Conservation (phyloP, 2,888 invertebrate genomes). For the Calephelis perditalis region DNA sequence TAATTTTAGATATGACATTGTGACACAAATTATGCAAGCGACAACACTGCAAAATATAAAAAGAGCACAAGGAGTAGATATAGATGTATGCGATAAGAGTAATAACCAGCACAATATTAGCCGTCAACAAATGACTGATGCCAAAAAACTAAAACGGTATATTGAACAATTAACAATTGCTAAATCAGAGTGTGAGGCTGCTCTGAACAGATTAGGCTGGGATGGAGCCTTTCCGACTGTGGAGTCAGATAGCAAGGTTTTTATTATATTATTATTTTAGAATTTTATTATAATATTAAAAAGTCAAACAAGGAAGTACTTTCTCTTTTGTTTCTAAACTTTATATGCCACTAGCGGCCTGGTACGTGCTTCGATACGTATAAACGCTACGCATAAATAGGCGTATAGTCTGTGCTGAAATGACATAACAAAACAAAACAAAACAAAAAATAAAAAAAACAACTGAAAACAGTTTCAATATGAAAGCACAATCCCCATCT, state of each 20-base stretch:
- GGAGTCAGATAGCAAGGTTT: constrained; percentile 66
- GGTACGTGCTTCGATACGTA: too few species aligned
- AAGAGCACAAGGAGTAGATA: constrained; percentile 87
- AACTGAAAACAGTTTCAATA: too few species aligned
- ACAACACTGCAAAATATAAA: constrained; percentile 94
- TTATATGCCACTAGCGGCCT: too few species aligned
- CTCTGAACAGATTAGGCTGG: constrained; percentile 86
- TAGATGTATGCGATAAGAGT: constrained; percentile 75
- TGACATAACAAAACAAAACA: too few species aligned
- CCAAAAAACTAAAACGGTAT: constrained; percentile 89
- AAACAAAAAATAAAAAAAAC: too few species aligned
- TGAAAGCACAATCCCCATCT: too few species aligned
- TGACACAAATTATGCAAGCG: constrained; percentile 95
- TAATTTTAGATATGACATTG: constrained; percentile 85
- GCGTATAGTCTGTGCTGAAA: too few species aligned
- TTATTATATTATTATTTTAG: constrained; percentile 1
- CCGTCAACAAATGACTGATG: constrained; percentile 88
- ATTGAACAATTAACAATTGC: constrained; percentile 89
- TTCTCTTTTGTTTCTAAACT: too few species aligned
- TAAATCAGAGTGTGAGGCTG: constrained; percentile 88
- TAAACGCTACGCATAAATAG: too few species aligned
- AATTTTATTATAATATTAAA: not conserved
- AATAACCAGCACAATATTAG: constrained; percentile 78
- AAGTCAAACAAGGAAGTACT: too few species aligned
- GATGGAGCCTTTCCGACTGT: constrained; percentile 82